Percentiles rank a stretch among this genome's conserved stretches.
Conservation (phyloP, 1,140 invertebrate genomes). For the Mya arenaria region DNA sequence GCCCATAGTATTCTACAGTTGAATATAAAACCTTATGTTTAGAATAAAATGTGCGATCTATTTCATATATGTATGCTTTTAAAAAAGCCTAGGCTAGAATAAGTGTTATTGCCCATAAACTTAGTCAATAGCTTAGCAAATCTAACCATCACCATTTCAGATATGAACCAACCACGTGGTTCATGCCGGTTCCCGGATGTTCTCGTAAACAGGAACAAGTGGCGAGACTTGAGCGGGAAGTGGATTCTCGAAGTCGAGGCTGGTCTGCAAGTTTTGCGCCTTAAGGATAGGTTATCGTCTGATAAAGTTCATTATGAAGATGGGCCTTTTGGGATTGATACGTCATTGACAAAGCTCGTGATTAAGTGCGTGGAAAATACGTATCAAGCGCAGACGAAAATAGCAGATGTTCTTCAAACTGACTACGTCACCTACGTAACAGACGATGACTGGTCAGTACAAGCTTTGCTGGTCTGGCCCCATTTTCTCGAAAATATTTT, state of each 20-base stretch:
- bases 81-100: no score
- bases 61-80: no score
- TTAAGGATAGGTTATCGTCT: conserved; percentile 13
- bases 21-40: no score
- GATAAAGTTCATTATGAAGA: conserved; percentile 19
- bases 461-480: no score
- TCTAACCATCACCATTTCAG: conserved; percentile 18
- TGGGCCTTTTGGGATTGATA: background rate
- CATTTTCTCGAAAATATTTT: no score
- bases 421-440: conserved; percentile 48
- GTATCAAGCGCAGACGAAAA: conserved; percentile 18
- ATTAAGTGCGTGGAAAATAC: conserved; percentile 41
- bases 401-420: conserved; percentile 15
- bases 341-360: conserved; percentile 31
- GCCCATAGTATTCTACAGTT: no score
- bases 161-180: conserved; percentile 32
- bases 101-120: no score
- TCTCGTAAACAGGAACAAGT: conserved; percentile 46
- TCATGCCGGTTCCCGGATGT: conserved; percentile 37
- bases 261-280: conserved; percentile 39
- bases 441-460: conserved; percentile 45
- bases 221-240: conserved; percentile 47
- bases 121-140: no score
- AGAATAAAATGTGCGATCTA: no score
- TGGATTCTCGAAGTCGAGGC: conserved; percentile 37